Evolutionary conservation across 2,888 invertebrate species (phyloP), one percentile per base, ranked within the genome.

Genomic region (Isotomurus palustris): DNA sequence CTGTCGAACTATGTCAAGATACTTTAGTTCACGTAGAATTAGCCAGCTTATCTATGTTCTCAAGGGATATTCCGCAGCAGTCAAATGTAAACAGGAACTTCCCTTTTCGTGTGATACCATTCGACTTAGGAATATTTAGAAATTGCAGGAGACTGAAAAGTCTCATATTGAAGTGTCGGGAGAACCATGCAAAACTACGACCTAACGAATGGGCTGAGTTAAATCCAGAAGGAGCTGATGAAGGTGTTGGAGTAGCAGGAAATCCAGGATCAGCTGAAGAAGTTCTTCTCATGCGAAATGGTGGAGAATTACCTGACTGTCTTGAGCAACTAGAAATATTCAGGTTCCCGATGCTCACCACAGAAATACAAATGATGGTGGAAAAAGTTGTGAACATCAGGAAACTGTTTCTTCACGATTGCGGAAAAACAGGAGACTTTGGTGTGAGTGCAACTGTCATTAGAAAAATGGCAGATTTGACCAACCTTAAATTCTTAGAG

Each of bases 371-470:
- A 35, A 53, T 60, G n/a, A 55, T 62, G 38, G 58, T 62, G 3
- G 10, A 22, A 6, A 59, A 56, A 41, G 36, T 62, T 27, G 53
- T 55, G n/a, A 65, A 60, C 29, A 32, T 65, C 29, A 45, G 44
- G 29, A 65, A 65, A 49, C 45, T 65, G n/a, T 62, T 60, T 44
- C 53, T 65, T 32, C 62, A 62, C 28, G 64, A 65, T 24, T 62
- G 62, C 47, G 64, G 64, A 21, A 62, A 62, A 50, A 54, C 61
- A 14, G 49, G 50, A 38, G 51, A 29, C 3, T 62, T 53, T 32
- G 64, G 64, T 10, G 64, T 65, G 2, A 51, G 53, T 36, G 61
- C 64, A 14, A 55, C 57, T 19, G 60, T 62, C 36, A 57, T 65
- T 5, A 36, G 40, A 25, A 32, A 36, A 6, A 62, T 65, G 38